Base-by-base conservation (phyloP, 2,888 invertebrate genomes). In the Idaea aversata region DNA sequence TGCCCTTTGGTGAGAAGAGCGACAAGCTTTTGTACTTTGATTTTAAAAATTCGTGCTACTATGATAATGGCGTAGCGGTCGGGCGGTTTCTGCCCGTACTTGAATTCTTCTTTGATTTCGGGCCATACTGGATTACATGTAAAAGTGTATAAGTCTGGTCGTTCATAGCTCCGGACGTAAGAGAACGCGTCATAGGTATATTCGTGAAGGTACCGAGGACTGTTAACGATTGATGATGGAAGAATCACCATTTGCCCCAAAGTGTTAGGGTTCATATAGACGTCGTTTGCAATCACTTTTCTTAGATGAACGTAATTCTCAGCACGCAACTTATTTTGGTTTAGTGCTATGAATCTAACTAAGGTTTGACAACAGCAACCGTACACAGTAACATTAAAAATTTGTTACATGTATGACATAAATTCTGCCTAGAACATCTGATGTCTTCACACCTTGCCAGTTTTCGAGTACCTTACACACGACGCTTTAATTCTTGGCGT, bases 121-220 rank as follows among this genome's bases (percentile, higher is more conserved):
- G 75, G 58, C 74, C 75, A n/a, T n/a, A n/a, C n/a, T n/a, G n/a
- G n/a, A n/a, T n/a, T 81, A 58, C 78, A 73, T 3, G 73, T 73
- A 13, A 73, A 61, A 7, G 73, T 74, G n/a, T 78, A 75, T 7
- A 76, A 64, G 66, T 79, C 77, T 59, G 79, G 73, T 35, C 70
- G 60, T 34, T 80, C 75, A 65, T 76, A 77, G 58, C 69, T 72
- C 63, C 76, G 76, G 13, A 80, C 80, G 65, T 78, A 81, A 5
- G 75, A 64, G 67, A 80, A 75, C 4, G 78, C 79, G 67, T 82
- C 80, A 61, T 80, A 74, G 0, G 73, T 73, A 61, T 75, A 73
- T 67, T 80, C 78, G 61, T 81, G 78, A 63, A 80, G 70, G 62
- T 77, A 77, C 6, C 76, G 60, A 5, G 80, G 80, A 57, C 77